phyloP scores from a whole-genome alignment of 2,113 vertebrate species.

The Motacilla alba region DNA sequence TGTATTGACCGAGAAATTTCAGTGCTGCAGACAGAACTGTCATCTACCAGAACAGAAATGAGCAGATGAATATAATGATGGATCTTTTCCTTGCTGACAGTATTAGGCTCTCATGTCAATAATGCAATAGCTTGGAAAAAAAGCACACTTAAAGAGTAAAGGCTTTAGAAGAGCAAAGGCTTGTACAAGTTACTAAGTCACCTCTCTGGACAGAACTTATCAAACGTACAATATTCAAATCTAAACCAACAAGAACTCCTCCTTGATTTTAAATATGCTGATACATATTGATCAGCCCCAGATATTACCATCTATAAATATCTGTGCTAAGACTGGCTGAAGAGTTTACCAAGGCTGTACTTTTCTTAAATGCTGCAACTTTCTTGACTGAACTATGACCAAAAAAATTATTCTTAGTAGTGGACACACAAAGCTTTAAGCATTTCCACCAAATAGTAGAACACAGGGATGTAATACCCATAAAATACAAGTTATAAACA shows the following conservation, averaged over 20 bases:
- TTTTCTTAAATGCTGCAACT: not conserved
- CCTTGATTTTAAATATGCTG: not conserved
- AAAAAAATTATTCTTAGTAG: not conserved
- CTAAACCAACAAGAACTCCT: not conserved
- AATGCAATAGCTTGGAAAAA: not conserved
- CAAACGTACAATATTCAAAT: fast-evolving
- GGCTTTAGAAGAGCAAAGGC: not conserved
- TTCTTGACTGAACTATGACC: not conserved
- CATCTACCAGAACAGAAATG: not conserved
- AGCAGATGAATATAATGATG: not conserved
- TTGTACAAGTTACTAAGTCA: not conserved
- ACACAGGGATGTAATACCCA: not conserved
- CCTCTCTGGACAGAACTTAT: not conserved
- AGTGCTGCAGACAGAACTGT: not conserved
- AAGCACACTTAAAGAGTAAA: not conserved
- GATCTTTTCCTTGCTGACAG: not conserved
- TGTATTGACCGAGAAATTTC: not conserved
- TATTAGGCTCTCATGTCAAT: not conserved
- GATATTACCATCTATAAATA: not conserved
- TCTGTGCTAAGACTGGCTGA: not conserved
- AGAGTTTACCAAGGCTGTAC: not conserved
- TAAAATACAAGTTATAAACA: not conserved
- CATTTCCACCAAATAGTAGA: not conserved
- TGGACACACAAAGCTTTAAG: not conserved
- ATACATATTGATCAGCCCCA: not conserved